Evolutionary conservation across 2,888 invertebrate species (phyloP), one percentile per base, ranked within the genome.

Genomic region (Drosophila picticornis): DNA sequence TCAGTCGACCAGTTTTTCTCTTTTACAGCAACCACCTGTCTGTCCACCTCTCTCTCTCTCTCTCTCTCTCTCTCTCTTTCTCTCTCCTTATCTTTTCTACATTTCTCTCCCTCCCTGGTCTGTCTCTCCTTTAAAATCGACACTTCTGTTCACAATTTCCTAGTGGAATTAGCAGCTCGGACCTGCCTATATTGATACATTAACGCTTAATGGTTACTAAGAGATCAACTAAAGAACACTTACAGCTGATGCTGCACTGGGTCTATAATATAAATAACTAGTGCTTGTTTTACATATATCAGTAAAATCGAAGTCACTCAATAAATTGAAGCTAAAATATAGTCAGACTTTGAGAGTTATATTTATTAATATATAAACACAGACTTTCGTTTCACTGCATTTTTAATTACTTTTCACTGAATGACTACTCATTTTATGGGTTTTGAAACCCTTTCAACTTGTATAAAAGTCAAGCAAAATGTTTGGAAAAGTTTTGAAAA

Each of bases 141-240:
- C 74, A 77, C 68, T 66, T 53, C 73, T 58, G 56, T 50, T 51
- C 57, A 71, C 74, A 63, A 64, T 68, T 58, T 77, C 62, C 68
- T 53, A 50, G 70, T 59, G 58, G 74, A 81, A 81, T 81, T 77
- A 77, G 78, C 71, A 81, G 71, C 65, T 81, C 55, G 13, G 68
- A 60, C 68, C 72, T 55, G 81, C 78, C 72, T 76, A 68, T 65
- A 68, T 76, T 59, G 72, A 80, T 59, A 62, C 68, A 76, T 78
- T 80, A 68, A 68, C 76, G 72, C 67, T 53, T 68, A 59, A 68
- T 67, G 43, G 13, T 22, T 46, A 31, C 40, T 29, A 29, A 22
- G 31, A 55, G 19, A 19, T 34, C 31, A 38, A 79, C 61, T 58
- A 46, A 40, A 40, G 55, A 13, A 55, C 55, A 68, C 55, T 43